Conservation (phyloP, 1,140 invertebrate genomes). For the Eubasilissa regina region DNA sequence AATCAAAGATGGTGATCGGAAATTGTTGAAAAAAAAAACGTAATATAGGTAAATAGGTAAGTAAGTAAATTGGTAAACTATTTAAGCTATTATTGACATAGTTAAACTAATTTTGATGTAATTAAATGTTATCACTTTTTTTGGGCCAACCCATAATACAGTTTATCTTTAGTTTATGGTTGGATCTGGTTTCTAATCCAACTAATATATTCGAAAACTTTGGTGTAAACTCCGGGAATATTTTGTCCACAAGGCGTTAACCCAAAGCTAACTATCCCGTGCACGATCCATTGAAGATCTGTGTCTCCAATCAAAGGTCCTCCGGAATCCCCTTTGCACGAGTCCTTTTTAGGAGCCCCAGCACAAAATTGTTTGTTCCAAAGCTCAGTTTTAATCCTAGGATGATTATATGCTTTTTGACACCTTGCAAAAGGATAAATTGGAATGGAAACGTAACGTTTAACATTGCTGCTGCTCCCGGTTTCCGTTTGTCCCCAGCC, state of each 20-base stretch:
- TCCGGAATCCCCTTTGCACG: constrained; percentile 82
- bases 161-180: constrained; percentile 19
- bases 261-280: constrained; percentile 77
- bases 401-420: constrained; percentile 5
- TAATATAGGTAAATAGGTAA: too few species aligned
- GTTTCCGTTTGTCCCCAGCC: constrained; percentile 80
- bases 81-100: too few species aligned
- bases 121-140: too few species aligned
- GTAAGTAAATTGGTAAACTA: too few species aligned
- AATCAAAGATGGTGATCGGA: too few species aligned
- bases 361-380: constrained; percentile 71
- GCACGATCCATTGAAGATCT: constrained; percentile 50
- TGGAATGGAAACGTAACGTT: neutral
- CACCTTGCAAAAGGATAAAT: neutral
- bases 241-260: constrained; percentile 72
- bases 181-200: constrained; percentile 72
- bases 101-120: too few species aligned
- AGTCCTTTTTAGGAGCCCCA: constrained; percentile 77
- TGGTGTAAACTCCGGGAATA: constrained; percentile 77
- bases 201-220: constrained; percentile 71
- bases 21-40: too few species aligned
- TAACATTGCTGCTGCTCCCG: constrained; percentile 24
- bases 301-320: constrained; percentile 77
- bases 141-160: too few species aligned
- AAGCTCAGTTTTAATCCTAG: neutral